phyloP scores from a whole-genome alignment of 2,888 invertebrate species.

The Germaria angustata region DNA sequence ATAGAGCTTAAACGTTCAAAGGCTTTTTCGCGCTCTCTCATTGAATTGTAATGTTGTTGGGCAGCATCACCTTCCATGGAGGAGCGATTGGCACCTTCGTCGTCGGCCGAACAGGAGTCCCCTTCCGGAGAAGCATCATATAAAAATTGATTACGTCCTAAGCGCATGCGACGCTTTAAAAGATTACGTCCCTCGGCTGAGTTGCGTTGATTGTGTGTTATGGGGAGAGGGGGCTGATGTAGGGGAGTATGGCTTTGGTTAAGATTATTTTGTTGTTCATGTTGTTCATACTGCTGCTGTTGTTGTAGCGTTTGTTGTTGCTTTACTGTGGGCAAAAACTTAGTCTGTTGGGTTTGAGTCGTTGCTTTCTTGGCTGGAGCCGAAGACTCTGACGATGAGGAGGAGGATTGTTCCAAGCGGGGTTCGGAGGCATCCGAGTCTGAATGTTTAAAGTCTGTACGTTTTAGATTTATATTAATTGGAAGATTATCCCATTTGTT shows the following conservation, averaged over 20 bases:
- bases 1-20: conserved; percentile 49
- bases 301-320: conserved; percentile 2
- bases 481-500: conserved; percentile 87
- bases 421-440: conserved; percentile 59
- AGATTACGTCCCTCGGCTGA: conserved; percentile 75
- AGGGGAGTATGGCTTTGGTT: not conserved
- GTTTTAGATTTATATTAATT: conserved; percentile 75
- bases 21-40: conserved; percentile 62
- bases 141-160: conserved; percentile 79
- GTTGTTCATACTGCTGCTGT: not conserved
- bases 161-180: conserved; percentile 78
- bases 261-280: conserved; percentile 17
- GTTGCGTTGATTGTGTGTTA: conserved; percentile 71
- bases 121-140: conserved; percentile 79
- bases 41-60: conserved; percentile 69
- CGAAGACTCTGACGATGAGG: conserved; percentile 71
- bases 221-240: conserved; percentile 10
- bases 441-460: conserved; percentile 54
- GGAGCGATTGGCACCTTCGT: conserved; percentile 75
- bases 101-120: conserved; percentile 74
- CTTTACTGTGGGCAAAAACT: conserved; percentile 51
- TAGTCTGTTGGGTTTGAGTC: conserved; percentile 49
- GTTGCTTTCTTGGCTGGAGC: conserved; percentile 68
- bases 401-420: conserved; percentile 59
- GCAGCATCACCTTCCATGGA: conserved; percentile 73